Evolutionary conservation across 2,113 vertebrate genomes (phyloP).

Genomic region (Psammodynastes pulverulentus): DNA sequence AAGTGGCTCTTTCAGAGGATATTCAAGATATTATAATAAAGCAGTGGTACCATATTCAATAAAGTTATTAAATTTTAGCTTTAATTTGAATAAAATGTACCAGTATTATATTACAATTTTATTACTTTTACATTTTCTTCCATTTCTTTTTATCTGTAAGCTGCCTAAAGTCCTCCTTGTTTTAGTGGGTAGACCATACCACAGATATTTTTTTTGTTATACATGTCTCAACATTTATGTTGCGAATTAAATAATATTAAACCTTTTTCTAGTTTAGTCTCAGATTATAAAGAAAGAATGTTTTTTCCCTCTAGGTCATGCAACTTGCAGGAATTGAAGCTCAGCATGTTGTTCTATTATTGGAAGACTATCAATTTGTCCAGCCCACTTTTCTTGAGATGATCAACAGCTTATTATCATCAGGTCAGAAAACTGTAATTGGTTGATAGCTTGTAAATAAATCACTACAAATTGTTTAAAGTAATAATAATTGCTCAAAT

Average conservation of each 20-base stretch:
- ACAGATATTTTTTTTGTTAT: not conserved
- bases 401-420: conserved; percentile 95
- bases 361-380: conserved; percentile 94
- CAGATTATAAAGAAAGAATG: conserved; percentile 1
- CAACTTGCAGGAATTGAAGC: conserved; percentile 89
- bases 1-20: not conserved
- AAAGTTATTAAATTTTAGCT: not conserved
- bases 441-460: not conserved
- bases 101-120: not conserved
- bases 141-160: not conserved
- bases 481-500: not conserved
- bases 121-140: not conserved
- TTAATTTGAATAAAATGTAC: not conserved
- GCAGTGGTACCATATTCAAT: not conserved
- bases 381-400: conserved; percentile 90
- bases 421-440: conserved; percentile 77
- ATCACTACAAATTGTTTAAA: not conserved
- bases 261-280: not conserved
- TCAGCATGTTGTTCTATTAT: conserved; percentile 86
- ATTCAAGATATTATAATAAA: not conserved
- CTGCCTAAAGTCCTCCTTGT: not conserved
- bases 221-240: not conserved
- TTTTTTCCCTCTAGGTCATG: conserved; percentile 76
- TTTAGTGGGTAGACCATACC: not conserved
- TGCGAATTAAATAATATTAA: not conserved